phyloP scores from a whole-genome alignment of 2,888 invertebrate species.

The Phyllotreta striolata region DNA sequence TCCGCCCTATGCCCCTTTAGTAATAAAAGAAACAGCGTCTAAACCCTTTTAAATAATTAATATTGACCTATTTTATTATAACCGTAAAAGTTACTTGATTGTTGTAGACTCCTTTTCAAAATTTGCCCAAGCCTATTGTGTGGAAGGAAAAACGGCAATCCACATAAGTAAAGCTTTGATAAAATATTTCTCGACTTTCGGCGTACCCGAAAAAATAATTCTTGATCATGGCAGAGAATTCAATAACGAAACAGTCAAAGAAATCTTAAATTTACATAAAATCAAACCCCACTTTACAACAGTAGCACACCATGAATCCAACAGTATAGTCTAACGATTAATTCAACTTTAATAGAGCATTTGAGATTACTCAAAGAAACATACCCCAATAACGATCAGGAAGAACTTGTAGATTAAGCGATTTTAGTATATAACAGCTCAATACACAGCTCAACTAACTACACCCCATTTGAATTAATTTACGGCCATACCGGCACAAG shows the following conservation, averaged over 20 bases:
- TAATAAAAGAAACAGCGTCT: conserved; percentile 26
- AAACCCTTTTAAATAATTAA: conserved; percentile 28
- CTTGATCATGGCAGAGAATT: conserved; percentile 31
- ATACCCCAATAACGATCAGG: conserved; percentile 6
- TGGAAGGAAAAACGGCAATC: conserved; percentile 4
- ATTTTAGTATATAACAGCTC: conserved; percentile 21
- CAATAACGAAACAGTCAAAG: conserved; percentile 27
- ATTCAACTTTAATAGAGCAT: conserved; percentile 18
- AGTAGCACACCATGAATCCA: conserved; percentile 25
- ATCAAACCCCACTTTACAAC: conserved; percentile 35
- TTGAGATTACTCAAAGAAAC: conserved; percentile 10
- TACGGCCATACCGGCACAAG: conserved; percentile 28
- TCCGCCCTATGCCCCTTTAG: conserved; percentile 15
- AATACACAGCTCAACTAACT: conserved; percentile 18
- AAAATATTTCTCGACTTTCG: conserved; percentile 27
- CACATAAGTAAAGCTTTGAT: conserved; percentile 22
- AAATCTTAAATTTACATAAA: conserved; percentile 30
- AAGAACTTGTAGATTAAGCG: neutral
- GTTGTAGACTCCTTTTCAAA: conserved; percentile 24
- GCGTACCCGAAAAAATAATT: conserved; percentile 20
- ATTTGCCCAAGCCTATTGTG: conserved; percentile 22
- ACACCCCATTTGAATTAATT: conserved; percentile 21
- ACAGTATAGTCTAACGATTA: conserved; percentile 30
- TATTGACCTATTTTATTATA: conserved; percentile 2
- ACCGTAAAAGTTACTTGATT: conserved; percentile 18